These are phyloP conservation scores for Lutjanus campechanus DNA, from an alignment of 2,797 vertebrate species.

Conservation along the genomic window DNA sequence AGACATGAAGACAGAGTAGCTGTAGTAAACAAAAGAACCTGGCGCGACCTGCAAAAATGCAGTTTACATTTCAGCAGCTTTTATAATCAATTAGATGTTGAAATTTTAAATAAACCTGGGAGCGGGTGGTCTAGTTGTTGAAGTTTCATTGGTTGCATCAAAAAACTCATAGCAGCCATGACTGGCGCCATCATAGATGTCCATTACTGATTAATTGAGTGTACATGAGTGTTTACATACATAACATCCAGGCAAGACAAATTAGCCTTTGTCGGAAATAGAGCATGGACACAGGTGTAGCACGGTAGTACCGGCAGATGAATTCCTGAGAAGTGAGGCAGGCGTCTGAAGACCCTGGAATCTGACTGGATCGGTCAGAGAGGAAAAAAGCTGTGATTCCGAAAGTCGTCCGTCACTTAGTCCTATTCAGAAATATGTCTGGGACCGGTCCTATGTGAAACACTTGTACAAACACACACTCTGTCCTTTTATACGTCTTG, in stretches of 20 bases:
- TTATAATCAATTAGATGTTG: constrained; percentile 55
- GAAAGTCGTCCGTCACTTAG: constrained; percentile 70
- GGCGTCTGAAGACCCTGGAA: constrained; percentile 66
- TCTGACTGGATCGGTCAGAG: constrained; percentile 47
- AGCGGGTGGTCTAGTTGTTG: constrained; percentile 46
- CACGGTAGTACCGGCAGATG: constrained; percentile 47
- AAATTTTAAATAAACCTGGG: constrained; percentile 52
- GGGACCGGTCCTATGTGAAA: constrained; percentile 65
- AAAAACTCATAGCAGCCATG: constrained; percentile 21
- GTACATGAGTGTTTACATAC: constrained; percentile 16
- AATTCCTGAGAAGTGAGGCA: constrained; percentile 76
- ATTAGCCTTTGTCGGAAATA: background rate
- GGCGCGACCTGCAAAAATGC: constrained; percentile 49
- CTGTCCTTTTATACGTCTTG: constrained; percentile 69
- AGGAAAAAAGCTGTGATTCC: constrained; percentile 65
- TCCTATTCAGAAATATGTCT: constrained; percentile 83
- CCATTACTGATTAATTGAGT: constrained; percentile 25
- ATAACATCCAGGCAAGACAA: constrained; percentile 14
- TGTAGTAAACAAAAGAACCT: constrained; percentile 51
- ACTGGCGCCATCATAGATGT: constrained; percentile 20
- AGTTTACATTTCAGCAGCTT: constrained; percentile 65
- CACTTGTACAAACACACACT: constrained; percentile 83
- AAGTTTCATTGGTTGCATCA: constrained; percentile 26
- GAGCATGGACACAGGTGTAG: constrained; percentile 48
- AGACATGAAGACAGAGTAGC: constrained; percentile 36